Evolutionary conservation across 2,888 invertebrate species (phyloP), one percentile per base, ranked within the genome.

Genomic region (Polydrusus tereticollis): DNA sequence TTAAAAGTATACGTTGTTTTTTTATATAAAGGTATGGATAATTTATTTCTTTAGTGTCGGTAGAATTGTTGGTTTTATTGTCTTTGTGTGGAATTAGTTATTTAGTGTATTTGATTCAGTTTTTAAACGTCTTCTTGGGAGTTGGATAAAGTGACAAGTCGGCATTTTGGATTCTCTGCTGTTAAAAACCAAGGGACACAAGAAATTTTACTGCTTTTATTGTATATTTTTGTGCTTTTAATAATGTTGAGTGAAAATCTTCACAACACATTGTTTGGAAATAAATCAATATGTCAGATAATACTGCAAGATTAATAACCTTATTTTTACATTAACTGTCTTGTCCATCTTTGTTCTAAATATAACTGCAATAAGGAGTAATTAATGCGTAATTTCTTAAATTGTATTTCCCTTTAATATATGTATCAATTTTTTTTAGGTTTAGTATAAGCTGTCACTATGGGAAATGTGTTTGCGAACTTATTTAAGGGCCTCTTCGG

Each of bases 401-500:
- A 36, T 16, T 36, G 45, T 16, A 29, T 29, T 16, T 7, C 1
- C 29, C 18, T 55, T 55, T 14, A 29, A 29, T 29, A 29, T 29
- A 23, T 14, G 12, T 52, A 12, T 41, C 41, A 20, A 64, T 74
- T 52, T 45, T 69, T 82, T 83, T 73, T 76, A 83, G 83, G 82
- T 84, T 80, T 80, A 78, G 80, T 78, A 76, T 84, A 84, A 89
- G 86, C 86, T 87, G 86, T 87, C 88, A 92, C 87, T 88, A 99
- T 99, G 99, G 98, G 99, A 89, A 97, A 96, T 90, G 92, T 96
- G 88, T 97, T 99, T 89, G 93, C 95, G 85, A 96, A 94, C 89
- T 90, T 99, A 87, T 99, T 99, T 90, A 97, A 97, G 92, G 96
- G 98, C 90, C 95, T 99, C 82, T 99, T 99, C 89, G 99, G 99